A percentile compares a stretch with the other conserved stretches of the same genome.
phyloP scores from a whole-genome alignment of 2,797 vertebrate species.

The Eremophila alpestris region DNA sequence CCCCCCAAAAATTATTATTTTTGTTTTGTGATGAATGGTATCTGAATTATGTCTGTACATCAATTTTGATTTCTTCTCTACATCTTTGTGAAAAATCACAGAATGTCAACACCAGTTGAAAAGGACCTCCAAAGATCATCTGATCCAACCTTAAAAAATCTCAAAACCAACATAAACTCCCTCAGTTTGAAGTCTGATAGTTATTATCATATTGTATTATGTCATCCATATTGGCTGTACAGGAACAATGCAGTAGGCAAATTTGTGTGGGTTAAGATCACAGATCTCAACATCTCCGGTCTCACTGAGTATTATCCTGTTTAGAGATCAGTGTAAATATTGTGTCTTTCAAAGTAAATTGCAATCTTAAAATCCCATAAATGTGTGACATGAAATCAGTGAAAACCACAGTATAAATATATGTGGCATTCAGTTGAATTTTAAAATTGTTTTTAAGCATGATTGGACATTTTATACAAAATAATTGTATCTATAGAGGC shows the following conservation, averaged over 20 bases:
- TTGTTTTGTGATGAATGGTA: background rate
- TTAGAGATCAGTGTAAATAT: background rate
- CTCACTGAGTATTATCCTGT: background rate
- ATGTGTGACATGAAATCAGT: background rate
- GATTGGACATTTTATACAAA: background rate
- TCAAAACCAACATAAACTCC: background rate
- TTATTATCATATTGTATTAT: background rate
- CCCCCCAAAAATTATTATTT: background rate
- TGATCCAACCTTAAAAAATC: rapidly evolving
- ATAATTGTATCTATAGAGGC: background rate
- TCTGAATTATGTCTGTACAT: background rate
- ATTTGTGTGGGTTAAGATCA: background rate
- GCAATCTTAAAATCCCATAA: background rate
- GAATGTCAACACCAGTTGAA: background rate
- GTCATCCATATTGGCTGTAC: background rate
- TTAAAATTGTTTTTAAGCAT: background rate
- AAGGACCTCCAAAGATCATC: background rate
- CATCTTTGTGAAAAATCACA: background rate
- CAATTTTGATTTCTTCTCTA: background rate
- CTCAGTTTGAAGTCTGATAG: background rate
- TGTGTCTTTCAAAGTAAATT: background rate
- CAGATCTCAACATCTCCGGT: background rate
- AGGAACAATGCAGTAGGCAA: background rate
- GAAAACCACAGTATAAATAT: background rate
- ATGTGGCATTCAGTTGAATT: background rate